Base-by-base conservation (phyloP, 2,113 vertebrate species). In the Lagopus leucura region DNA sequence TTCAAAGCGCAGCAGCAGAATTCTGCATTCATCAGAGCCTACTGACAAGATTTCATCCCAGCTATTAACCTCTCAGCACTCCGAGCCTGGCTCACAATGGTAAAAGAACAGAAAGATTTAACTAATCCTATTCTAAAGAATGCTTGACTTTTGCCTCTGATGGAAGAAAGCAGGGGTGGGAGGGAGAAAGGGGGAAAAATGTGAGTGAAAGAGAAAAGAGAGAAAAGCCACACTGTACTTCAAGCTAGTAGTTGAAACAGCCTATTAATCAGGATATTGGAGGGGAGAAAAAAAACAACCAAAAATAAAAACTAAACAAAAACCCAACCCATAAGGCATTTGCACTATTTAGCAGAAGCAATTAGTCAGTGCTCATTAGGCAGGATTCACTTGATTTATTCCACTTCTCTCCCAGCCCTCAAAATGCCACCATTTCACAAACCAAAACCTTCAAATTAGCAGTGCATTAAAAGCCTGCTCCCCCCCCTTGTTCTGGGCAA, bases 41-140 rank as follows among this genome's bases (percentile, higher is more conserved):
- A 96, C 97, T 97, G 97, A 98, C 97, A 97, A 97, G 97, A 98
- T 97, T 98, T 98, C 97, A 96, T 96, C 95, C 92, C 94, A 95
- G 97, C 97, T 96, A 98, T 98, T 98, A 97, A 98, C 96, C 97
- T 98, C 98, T 98, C 98, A 98, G 97, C 98, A 98, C 98, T 96
- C 20, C 16, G 65, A 95, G 95, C 83, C 85, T 77, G 88, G 97
- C 96, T 97, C 94, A 97, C 88, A 96, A 97, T 96, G 96, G 96
- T 93, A 93, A 93, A 96, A 96, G 97, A 97, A 95, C 96, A 77
- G 42, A 97, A 95, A 98, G 96, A 96, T 95, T 97, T 95, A 78
- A 96, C 97, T 98, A 98, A 98, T 98, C 98, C 96, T 94, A 91
- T 95, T 97, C 97, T 98, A 95, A 98, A 98, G 97, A 97, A 98